Percentiles rank a stretch among this genome's conserved stretches.
Conservation (phyloP, 2,113 vertebrate species). For the Taxidea taxus region DNA sequence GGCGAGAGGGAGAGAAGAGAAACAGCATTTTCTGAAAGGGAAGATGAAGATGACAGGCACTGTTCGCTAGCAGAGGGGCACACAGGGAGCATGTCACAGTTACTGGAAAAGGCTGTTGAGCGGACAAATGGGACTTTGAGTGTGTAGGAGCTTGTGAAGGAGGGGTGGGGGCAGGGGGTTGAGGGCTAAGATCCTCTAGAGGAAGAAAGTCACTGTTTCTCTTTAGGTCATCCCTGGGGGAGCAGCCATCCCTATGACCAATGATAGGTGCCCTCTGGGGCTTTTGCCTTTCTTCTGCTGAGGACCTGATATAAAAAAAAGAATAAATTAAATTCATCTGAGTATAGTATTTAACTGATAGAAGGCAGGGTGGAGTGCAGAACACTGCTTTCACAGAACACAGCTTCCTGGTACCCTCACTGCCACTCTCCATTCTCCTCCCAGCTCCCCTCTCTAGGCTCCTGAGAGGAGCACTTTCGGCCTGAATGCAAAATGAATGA, state of each 20-base stretch:
- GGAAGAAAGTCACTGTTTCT: not conserved
- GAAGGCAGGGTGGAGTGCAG: not conserved
- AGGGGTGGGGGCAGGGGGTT: not conserved
- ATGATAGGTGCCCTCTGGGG: not conserved
- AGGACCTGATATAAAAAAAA: slow-evolving; percentile 28
- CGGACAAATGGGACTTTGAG: not conserved
- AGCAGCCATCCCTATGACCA: not conserved
- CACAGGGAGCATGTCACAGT: slow-evolving; percentile 23
- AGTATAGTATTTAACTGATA: not conserved
- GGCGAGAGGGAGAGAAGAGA: slow-evolving; percentile 80
- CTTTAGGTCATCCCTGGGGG: not conserved
- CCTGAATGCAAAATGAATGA: slow-evolving; percentile 30
- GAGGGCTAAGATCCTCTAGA: not conserved
- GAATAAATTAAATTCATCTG: not conserved
- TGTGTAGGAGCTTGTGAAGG: not conserved
- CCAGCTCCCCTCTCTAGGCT: not conserved
- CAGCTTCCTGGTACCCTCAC: not conserved
- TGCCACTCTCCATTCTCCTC: not conserved
- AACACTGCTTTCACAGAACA: not conserved
- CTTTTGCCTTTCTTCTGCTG: not conserved
- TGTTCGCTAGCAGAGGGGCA: slow-evolving; percentile 14
- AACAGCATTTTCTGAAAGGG: slow-evolving; percentile 79
- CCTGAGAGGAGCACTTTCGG: not conserved
- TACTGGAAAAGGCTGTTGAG: accelerated
- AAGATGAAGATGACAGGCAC: slow-evolving; percentile 60